phyloP scores from a whole-genome alignment of 2,113 vertebrate species.

The Formicarius rufipectus region DNA sequence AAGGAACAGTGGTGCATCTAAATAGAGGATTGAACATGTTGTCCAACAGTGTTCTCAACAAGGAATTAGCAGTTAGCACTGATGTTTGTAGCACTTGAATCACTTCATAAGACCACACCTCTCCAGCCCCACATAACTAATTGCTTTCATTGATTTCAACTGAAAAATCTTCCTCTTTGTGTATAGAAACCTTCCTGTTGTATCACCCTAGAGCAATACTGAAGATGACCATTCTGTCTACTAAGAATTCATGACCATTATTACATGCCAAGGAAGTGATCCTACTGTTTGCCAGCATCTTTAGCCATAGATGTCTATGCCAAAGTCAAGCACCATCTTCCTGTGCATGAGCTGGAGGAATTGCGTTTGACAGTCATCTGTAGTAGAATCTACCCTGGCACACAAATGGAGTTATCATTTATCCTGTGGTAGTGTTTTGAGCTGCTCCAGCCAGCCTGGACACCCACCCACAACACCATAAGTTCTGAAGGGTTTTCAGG shows the following conservation, averaged over 20 bases:
- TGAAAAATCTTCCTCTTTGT: background rate
- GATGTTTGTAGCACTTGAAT: background rate
- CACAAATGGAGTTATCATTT: background rate
- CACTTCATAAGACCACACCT: background rate
- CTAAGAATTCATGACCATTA: background rate
- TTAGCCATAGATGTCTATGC: background rate
- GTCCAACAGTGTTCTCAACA: background rate
- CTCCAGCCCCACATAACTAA: background rate
- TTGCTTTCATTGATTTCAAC: background rate
- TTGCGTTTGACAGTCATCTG: background rate
- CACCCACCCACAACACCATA: background rate
- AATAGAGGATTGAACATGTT: background rate
- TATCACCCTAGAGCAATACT: background rate
- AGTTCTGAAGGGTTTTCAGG: background rate
- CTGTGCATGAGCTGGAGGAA: background rate
- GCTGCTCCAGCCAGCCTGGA: background rate
- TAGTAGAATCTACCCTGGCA: background rate
- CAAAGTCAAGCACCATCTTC: background rate
- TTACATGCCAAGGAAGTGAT: background rate
- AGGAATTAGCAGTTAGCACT: background rate
- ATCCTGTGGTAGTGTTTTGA: background rate
- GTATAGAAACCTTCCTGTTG: background rate
- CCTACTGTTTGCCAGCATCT: background rate
- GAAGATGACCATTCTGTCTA: background rate
- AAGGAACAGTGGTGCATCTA: background rate